Conservation (phyloP, 2,113 vertebrate species). For the Psammodynastes pulverulentus region DNA sequence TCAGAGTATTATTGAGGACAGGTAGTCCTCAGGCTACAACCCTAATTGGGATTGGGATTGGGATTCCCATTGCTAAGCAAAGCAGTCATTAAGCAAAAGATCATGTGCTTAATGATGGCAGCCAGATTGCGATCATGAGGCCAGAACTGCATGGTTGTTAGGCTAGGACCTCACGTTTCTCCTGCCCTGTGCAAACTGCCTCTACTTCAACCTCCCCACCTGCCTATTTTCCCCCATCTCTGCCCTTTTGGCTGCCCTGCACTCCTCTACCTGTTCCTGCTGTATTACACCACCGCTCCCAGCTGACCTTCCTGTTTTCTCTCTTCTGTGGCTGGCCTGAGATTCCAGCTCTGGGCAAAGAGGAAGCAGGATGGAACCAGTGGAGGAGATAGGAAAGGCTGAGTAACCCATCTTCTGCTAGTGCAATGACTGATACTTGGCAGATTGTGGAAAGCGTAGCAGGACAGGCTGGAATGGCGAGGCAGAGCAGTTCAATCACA, state of each 20-base stretch:
- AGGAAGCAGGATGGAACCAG: background rate
- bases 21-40: background rate
- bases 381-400: background rate
- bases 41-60: background rate
- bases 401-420: background rate
- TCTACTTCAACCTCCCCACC: background rate
- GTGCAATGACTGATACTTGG: background rate
- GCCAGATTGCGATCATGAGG: background rate
- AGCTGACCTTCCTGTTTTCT: background rate
- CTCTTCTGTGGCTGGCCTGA: background rate
- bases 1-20: conserved; percentile 25
- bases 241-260: background rate
- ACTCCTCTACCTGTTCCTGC: background rate
- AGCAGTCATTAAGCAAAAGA: background rate
- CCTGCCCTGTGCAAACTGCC: background rate
- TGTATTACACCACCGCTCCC: background rate
- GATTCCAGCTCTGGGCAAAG: background rate
- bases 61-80: background rate
- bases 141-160: background rate
- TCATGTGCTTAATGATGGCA: background rate
- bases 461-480: background rate
- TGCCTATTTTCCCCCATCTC: background rate
- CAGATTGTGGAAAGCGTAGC: background rate
- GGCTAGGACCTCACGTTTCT: background rate
- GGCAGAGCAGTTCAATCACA: background rate